phyloP scores from a whole-genome alignment of 2,888 invertebrate species.

The Oscheius sp. region DNA sequence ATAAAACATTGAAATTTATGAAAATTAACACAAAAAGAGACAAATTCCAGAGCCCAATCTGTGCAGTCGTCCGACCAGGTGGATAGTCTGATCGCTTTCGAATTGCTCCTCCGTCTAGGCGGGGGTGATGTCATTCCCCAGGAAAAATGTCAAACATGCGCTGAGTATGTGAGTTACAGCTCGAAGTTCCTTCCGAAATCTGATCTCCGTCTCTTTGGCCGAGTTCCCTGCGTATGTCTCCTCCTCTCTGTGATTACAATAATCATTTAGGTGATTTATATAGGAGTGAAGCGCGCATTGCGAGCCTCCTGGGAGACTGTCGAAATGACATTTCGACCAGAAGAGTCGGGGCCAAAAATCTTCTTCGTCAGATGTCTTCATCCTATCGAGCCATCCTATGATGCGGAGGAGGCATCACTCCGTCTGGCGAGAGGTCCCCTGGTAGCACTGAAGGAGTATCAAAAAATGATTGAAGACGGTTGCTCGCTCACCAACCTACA shows the following conservation, averaged over 20 bases:
- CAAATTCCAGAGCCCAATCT: conserved; percentile 39
- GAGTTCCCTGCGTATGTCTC: conserved; percentile 39
- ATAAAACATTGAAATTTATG: no score
- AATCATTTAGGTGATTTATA: conserved; percentile 35
- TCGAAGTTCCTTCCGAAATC: conserved; percentile 38
- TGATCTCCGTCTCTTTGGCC: conserved; percentile 39
- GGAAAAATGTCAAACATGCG: conserved; percentile 27
- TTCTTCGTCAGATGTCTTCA: neutral
- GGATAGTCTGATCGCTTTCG: conserved; percentile 36
- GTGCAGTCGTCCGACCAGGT: conserved; percentile 50
- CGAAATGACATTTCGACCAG: conserved; percentile 29
- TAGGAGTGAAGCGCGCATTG: conserved; percentile 30
- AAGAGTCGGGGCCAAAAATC: neutral
- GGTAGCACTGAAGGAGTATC: conserved; percentile 13
- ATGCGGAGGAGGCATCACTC: conserved; percentile 19
- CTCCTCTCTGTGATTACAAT: neutral
- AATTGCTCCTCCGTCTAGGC: conserved; percentile 23
- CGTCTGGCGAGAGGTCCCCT: conserved; percentile 9
- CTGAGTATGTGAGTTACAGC: conserved; percentile 41
- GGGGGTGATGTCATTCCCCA: conserved; percentile 42
- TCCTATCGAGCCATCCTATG: neutral
- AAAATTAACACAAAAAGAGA: no score
- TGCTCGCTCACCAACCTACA: conserved; percentile 14
- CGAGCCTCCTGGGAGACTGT: conserved; percentile 34
- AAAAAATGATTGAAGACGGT: conserved; percentile 20